Evolutionary conservation across 1,140 invertebrate species (phyloP).

Genomic region (Aphelenchoides fujianensis): DNA sequence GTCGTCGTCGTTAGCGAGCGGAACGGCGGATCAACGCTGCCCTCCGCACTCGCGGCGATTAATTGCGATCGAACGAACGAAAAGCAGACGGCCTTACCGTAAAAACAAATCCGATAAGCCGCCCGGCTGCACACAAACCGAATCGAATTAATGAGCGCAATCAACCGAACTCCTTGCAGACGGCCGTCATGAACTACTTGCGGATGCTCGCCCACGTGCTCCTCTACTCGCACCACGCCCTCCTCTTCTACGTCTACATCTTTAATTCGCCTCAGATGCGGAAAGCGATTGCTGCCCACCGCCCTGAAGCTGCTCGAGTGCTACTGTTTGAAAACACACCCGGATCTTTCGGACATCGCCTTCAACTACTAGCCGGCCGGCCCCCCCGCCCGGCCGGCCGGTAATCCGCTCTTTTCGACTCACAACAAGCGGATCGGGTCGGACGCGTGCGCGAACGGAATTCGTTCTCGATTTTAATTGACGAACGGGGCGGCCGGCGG

Average conservation of each 20-base stretch:
- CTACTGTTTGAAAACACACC: slow-evolving; percentile 59
- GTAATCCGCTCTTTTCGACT: not conserved
- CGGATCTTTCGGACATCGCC: not conserved
- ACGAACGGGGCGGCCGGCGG: not conserved
- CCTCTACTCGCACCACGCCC: slow-evolving; percentile 55
- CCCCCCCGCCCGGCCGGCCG: not conserved
- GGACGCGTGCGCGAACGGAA: not conserved
- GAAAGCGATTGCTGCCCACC: slow-evolving; percentile 56
- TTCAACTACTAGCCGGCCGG: not conserved
- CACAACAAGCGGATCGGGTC: not conserved
- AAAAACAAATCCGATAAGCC: not conserved
- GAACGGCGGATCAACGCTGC: no score
- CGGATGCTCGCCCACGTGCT: slow-evolving; percentile 44
- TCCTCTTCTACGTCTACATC: slow-evolving; percentile 58
- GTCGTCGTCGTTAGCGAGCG: not conserved
- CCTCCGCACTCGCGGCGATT: no score
- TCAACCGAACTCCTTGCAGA: slow-evolving; percentile 27
- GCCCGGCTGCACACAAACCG: no score
- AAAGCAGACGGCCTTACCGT: not conserved
- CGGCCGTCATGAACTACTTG: slow-evolving; percentile 37
- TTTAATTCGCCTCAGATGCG: slow-evolving; percentile 62
- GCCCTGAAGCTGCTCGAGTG: slow-evolving; percentile 59
- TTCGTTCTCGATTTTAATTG: not conserved
- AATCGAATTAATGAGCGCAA: not conserved
- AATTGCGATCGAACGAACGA: not conserved